These are phyloP conservation scores for Heliothis subflexa DNA, from an alignment of 1,140 invertebrate species.

Conservation along the genomic window DNA sequence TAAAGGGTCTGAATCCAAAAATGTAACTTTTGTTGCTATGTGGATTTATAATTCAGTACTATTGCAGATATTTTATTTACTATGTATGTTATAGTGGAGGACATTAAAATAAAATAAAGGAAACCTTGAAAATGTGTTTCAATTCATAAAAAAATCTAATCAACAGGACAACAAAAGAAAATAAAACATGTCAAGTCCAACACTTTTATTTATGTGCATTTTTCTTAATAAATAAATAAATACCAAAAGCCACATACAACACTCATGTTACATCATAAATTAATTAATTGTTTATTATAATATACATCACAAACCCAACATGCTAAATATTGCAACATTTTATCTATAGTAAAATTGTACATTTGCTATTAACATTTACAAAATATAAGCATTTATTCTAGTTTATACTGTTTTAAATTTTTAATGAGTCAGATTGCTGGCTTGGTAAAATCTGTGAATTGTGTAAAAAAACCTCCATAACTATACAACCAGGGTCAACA, in stretches of 20 bases:
- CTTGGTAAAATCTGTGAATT: too few relatives aligned
- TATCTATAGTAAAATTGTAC: not conserved
- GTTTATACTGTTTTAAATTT: too few relatives aligned
- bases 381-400: too few relatives aligned
- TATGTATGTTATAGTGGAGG: not conserved
- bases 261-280: constrained; percentile 11
- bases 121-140: not conserved
- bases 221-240: constrained; percentile 29
- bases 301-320: not conserved
- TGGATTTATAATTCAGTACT: not conserved
- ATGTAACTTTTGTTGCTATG: not conserved
- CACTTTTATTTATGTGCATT: constrained; percentile 27
- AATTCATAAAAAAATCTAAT: not conserved
- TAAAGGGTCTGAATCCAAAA: constrained; percentile 15
- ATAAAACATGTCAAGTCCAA: not conserved
- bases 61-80: constrained; percentile 27
- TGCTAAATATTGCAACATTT: constrained; percentile 9
- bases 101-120: not conserved
- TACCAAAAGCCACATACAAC: constrained; percentile 33
- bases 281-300: constrained; percentile 15
- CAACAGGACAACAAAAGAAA: not conserved
- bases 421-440: too few relatives aligned
- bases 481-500: too few relatives aligned
- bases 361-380: too few relatives aligned
- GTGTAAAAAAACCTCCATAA: too few relatives aligned